These are phyloP conservation scores for roundworm (Caenorhabditis elegans) DNA, from an alignment of 1,140 invertebrate species.

Conservation along the genomic window WBcel235 BX284603.4:7314001-7314500, in stretches of 20 bases:
- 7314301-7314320: background rate
- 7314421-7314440: too few species aligned
- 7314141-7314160: constrained; percentile 14
- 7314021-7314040: too few species aligned
- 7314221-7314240: background rate
- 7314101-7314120: constrained; percentile 42
- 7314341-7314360: background rate
- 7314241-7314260: background rate
- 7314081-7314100: constrained; percentile 30
- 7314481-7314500: too few species aligned
- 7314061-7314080: too few species aligned
- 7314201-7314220: background rate
- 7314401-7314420: background rate
- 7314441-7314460: too few species aligned
- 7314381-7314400: background rate
- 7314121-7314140: constrained; percentile 41
- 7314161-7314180: constrained; percentile 16
- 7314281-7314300: background rate
- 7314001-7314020: too few species aligned
- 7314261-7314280: background rate
- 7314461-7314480: too few species aligned
- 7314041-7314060: too few species aligned
- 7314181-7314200: constrained; percentile 33
- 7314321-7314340: constrained; percentile 21
- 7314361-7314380: constrained; percentile 26